Base-by-base conservation (phyloP, 2,797 vertebrate genomes). In the Sebastes oblongus region DNA sequence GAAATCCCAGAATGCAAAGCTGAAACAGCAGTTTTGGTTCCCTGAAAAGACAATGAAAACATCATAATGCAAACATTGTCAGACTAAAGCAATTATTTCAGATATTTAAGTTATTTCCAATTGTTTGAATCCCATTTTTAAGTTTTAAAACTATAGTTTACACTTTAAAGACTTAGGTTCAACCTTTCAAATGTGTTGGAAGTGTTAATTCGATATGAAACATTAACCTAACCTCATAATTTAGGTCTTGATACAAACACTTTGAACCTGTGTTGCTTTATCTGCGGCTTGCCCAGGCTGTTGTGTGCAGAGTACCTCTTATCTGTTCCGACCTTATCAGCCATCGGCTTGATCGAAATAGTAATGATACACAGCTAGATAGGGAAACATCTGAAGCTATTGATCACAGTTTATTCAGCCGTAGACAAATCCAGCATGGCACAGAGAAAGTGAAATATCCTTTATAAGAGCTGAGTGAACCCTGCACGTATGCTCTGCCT, bases 331-430 rank as follows among this genome's bases (percentile, higher is more conserved):
- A 83, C 34, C 62, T 66, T 42, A 78, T 84, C 72, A 79, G 76
- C 29, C 73, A 75, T 82, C 54, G 24, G 70, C 72, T 83, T 76
- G 67, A 88, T 88, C 79, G 58, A 66, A 86, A 83, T 67, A 68
- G 61, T 74, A 86, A 85, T 74, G 52, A 82, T 68, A 72, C 54
- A 78, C 62, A 78, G 59, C 59, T 34, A 88, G 59, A 86, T n/a
- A 56, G 39, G 81, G 36, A 72, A 83, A 72, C 71, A 82, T 86
- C 72, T 66, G 30, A 75, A 66, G 67, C 65, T 85, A 72, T 85
- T 83, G 82, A 90, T 88, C 66, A 24, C 52, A 74, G 62, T 50
- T 54, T 62, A 61, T 71, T 83, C 64, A 71, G 77, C 30, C 1
- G 30, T 8, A 64, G 24, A 85, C 27, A 70, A 75, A 84, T 77